Percentiles rank a stretch among this genome's conserved stretches.
Evolutionary conservation across 92 coral and sea anemone genomes (phyloP).

Genomic region (Palythoa grandis): DNA sequence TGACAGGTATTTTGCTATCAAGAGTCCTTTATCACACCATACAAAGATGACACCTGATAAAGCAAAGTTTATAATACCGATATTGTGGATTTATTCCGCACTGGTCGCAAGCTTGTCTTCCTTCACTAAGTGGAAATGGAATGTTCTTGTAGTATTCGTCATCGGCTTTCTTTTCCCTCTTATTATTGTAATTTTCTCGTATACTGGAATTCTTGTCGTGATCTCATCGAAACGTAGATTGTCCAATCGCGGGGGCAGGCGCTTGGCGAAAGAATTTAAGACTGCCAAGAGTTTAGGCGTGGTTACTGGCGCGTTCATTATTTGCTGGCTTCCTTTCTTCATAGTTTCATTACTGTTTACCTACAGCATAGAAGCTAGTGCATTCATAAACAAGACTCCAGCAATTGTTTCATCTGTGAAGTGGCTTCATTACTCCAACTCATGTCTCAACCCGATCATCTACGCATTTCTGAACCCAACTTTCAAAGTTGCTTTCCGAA

Average conservation of each 20-base stretch:
- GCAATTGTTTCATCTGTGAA: slow-evolving; percentile 79
- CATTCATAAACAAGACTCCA: slow-evolving; percentile 50
- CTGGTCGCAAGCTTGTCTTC: slow-evolving; percentile 64
- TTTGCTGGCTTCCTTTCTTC: slow-evolving; percentile 97
- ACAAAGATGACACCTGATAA: slow-evolving; percentile 88
- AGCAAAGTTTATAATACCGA: slow-evolving; percentile 80
- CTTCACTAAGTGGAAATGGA: slow-evolving; percentile 67
- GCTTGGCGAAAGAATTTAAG: slow-evolving; percentile 88
- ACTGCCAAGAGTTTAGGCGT: slow-evolving; percentile 97
- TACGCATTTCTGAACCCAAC: slow-evolving; percentile 96
- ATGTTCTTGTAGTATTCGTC: slow-evolving; percentile 60
- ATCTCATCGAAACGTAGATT: slow-evolving; percentile 73
- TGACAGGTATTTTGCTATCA: slow-evolving; percentile 94
- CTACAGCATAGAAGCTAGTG: slow-evolving; percentile 60
- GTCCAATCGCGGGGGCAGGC: slow-evolving; percentile 83
- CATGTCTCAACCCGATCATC: slow-evolving; percentile 96
- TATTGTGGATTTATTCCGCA: slow-evolving; percentile 78
- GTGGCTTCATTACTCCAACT: slow-evolving; percentile 96
- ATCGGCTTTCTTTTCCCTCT: slow-evolving; percentile 90
- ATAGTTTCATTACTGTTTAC: slow-evolving; percentile 64
- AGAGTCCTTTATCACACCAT: slow-evolving; percentile 91
- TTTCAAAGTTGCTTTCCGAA: slow-evolving; percentile 85
- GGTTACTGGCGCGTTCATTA: slow-evolving; percentile 90
- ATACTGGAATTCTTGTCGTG: slow-evolving; percentile 82
- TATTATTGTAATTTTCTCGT: slow-evolving; percentile 78